These are phyloP conservation scores for Cricetomys ansorgei DNA, from an alignment of 2,113 vertebrate genomes.

Conservation along the genomic window DNA sequence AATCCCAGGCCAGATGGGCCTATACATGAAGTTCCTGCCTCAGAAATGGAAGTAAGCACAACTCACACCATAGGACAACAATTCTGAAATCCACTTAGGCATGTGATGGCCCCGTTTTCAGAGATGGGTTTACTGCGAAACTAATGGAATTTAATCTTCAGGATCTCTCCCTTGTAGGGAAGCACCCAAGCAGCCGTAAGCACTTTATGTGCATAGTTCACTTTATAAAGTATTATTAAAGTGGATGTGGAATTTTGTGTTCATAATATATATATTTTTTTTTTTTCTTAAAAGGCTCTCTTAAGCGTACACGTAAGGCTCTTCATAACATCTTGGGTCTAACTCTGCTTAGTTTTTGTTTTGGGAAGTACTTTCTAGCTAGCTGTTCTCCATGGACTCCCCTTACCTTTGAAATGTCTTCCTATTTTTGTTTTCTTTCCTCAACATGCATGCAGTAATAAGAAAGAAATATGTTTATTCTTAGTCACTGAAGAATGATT, in stretches of 20 bases:
- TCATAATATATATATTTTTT: not conserved
- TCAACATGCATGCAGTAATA: not conserved
- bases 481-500: constrained; percentile 12
- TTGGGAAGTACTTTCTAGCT: not conserved
- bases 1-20: no score
- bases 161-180: not conserved
- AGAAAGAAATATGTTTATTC: not conserved
- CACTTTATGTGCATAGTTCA: not conserved
- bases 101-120: not conserved
- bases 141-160: not conserved
- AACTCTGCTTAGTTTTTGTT: constrained; percentile 25
- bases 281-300: not conserved
- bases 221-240: not conserved
- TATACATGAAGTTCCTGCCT: not conserved
- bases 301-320: not conserved
- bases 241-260: not conserved
- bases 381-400: not conserved
- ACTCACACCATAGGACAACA: not conserved
- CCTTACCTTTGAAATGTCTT: constrained; percentile 5
- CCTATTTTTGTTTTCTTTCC: constrained; percentile 27
- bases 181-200: not conserved
- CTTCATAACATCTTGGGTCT: not conserved
- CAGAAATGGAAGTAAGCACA: constrained; percentile 11
- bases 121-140: not conserved
- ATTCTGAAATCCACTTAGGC: constrained; percentile 11